Evolutionary conservation across 2,113 vertebrate genomes (phyloP).

Genomic region (Lepisosteus osseus): DNA sequence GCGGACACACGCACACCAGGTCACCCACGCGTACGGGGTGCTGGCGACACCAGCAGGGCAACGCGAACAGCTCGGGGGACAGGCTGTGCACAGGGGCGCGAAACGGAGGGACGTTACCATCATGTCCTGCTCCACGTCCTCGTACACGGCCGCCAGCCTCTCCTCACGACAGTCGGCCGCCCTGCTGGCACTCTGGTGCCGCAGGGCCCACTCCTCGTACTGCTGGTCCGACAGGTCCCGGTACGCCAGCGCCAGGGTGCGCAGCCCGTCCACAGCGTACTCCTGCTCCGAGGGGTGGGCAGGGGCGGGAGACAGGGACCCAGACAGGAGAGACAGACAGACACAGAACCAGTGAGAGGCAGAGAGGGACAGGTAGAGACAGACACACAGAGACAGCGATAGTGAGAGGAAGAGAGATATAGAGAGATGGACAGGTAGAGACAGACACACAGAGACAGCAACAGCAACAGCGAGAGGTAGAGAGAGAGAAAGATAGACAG

Average conservation of each 20-base stretch:
- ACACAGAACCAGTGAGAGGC: constrained; percentile 31
- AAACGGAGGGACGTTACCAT: constrained; percentile 60
- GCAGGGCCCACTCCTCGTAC: constrained; percentile 77
- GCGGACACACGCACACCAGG: constrained; percentile 11
- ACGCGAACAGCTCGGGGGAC: too few relatives aligned
- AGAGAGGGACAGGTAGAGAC: not conserved
- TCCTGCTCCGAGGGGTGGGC: constrained; percentile 47
- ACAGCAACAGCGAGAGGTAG: too few relatives aligned
- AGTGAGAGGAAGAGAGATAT: not conserved
- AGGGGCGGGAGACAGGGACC: not conserved
- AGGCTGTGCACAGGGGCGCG: too few relatives aligned
- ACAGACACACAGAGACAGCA: constrained; percentile 14
- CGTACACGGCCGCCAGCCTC: constrained; percentile 77
- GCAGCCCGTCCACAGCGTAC: constrained; percentile 72
- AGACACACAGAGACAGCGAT: not conserved
- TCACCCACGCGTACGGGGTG: too few relatives aligned
- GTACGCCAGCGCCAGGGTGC: constrained; percentile 85
- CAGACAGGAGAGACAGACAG: constrained; percentile 26
- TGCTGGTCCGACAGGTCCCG: constrained; percentile 82
- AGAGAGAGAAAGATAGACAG: not conserved
- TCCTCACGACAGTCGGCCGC: constrained; percentile 75
- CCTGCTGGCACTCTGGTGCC: constrained; percentile 63
- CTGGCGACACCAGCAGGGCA: too few relatives aligned
- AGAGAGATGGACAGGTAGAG: not conserved
- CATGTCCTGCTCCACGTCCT: constrained; percentile 88